Base-by-base conservation (phyloP, 2,888 invertebrate genomes). In the Taphrorychus bicolor region DNA sequence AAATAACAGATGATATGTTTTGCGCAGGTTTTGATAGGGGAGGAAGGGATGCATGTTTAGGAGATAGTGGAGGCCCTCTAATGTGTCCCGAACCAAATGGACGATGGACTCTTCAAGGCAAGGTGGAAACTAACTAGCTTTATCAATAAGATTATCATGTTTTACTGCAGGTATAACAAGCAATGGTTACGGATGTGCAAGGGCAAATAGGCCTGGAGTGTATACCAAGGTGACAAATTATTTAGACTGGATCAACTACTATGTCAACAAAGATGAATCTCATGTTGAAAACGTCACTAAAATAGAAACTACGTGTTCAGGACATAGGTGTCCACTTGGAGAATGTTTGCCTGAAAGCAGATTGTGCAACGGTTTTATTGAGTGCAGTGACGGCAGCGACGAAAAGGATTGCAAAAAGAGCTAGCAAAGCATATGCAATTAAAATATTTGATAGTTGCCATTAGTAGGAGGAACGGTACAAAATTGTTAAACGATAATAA, bases 11-110 rank as follows among this genome's bases (percentile, higher is more conserved):
- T 62, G 89, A 92, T 78, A 92, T 92, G 92, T 89, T 92, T 82
- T 93, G 93, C 78, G 92, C 92, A 54, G 93, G 92, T 17, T 89
- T 88, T 76, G 91, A 92, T 77, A 85, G 91, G 70, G 92, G 92
- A 52, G 92, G 92, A 0, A 84, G 91, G 42, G 93, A 93, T 80
- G 92, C 92, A 1, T 93, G 92, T 77, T 84, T 92, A 57, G 93
- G 92, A 0, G 92, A 92, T 82, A 91, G 91, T 0, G 92, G 92
- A 3, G 92, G 92, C 17, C 92, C 92, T 2, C 85, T 92, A 54
- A 90, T 92, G 86, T 92, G 92, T 77, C 88, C 91, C 80, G 90
- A 90, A 81, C 74, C 81, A 0, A 81, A 83, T 70, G 81, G 80
- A 3, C 71, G 76, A 61, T 81, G 81, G 81, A 75, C 77, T 3